Conservation (phyloP, 2,113 vertebrate genomes). For the Myiagra hebetior region DNA sequence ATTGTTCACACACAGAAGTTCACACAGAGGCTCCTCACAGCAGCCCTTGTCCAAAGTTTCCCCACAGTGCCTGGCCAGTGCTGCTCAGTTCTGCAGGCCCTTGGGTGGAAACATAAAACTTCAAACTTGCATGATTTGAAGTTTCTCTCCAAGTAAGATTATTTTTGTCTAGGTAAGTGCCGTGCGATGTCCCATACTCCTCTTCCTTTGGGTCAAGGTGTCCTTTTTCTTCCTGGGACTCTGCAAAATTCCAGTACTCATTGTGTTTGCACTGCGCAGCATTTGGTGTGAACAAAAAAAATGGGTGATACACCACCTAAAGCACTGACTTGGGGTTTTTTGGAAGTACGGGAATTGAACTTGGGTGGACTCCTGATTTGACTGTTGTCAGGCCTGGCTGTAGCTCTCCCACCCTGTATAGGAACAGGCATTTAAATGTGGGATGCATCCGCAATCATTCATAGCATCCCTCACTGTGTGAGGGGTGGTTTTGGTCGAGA, state of each 20-base stretch:
- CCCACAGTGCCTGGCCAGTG: neutral
- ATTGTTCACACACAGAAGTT: neutral
- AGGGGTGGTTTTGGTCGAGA: neutral
- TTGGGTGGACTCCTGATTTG: neutral
- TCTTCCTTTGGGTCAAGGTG: neutral
- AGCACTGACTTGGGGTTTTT: neutral
- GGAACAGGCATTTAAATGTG: neutral
- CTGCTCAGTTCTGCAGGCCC: neutral
- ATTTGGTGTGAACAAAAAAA: neutral
- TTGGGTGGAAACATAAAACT: neutral
- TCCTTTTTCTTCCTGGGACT: neutral
- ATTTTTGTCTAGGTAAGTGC: neutral
- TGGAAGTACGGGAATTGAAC: neutral
- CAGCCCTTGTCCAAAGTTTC: neutral
- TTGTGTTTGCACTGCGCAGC: neutral
- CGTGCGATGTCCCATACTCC: rapidly evolving
- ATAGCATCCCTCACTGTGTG: neutral
- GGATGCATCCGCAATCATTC: neutral
- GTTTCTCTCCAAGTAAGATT: neutral
- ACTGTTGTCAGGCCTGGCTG: neutral
- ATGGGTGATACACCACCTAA: neutral
- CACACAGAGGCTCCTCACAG: neutral
- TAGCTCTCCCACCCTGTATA: neutral
- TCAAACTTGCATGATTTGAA: neutral
- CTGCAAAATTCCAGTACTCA: neutral